Conservation (phyloP, 1,140 invertebrate genomes). For the Drosophila lacteicornis region DNA sequence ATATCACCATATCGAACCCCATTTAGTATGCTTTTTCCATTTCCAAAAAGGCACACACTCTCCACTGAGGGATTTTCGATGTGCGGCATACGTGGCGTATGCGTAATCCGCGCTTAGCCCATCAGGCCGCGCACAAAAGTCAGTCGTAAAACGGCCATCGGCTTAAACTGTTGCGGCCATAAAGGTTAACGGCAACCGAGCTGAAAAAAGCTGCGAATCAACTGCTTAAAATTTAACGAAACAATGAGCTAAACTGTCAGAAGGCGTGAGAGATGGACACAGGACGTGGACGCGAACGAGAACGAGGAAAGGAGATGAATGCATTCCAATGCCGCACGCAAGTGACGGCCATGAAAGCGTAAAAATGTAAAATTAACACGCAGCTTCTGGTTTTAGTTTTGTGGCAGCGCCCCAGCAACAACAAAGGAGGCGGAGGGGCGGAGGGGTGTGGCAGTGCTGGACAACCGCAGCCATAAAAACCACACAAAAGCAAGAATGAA, state of each 20-base stretch:
- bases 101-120: constrained; percentile 80
- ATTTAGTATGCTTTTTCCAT: background rate
- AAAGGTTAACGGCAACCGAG: constrained; percentile 69
- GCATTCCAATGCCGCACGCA: constrained; percentile 76
- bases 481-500: constrained; percentile 83
- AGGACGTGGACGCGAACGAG: constrained; percentile 10
- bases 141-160: constrained; percentile 79
- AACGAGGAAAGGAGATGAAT: constrained; percentile 17
- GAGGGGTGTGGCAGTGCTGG: constrained; percentile 45
- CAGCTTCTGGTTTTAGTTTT: constrained; percentile 83
- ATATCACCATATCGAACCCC: background rate
- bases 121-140: constrained; percentile 61
- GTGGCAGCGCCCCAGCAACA: constrained; percentile 51
- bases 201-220: constrained; percentile 54
- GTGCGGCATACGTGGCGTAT: constrained; percentile 57
- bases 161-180: constrained; percentile 82
- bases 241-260: constrained; percentile 72
- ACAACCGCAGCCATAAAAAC: constrained; percentile 80
- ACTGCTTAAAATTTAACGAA: constrained; percentile 80
- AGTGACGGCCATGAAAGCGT: constrained; percentile 82
- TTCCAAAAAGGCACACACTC: background rate
- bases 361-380: constrained; percentile 83
- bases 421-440: background rate
- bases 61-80: background rate
- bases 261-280: constrained; percentile 2